These are phyloP conservation scores for Epistrophe grossulariae DNA, from an alignment of 2,888 invertebrate genomes.

Conservation along the genomic window DNA sequence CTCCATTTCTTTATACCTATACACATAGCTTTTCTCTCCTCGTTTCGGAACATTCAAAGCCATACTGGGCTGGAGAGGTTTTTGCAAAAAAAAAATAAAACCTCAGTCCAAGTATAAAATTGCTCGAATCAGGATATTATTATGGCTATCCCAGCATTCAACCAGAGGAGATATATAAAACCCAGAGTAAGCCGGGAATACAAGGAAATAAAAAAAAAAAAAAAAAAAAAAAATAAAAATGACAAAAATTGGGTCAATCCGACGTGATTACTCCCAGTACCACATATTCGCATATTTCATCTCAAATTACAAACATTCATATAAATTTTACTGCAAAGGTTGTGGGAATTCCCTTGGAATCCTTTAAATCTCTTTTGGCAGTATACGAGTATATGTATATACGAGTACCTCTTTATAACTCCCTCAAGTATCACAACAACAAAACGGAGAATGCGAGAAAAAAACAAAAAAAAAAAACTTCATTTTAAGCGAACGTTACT, in stretches of 20 bases:
- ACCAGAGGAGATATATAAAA: conserved; percentile 17
- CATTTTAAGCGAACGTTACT: conserved; percentile 47
- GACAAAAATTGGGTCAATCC: conserved; percentile 62
- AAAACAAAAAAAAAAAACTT: background rate
- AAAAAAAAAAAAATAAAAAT: background rate
- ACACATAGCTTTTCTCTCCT: background rate
- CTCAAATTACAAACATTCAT: conserved; percentile 68
- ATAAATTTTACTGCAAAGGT: conserved; percentile 62
- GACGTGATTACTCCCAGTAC: conserved; percentile 55
- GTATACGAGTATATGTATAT: no score
- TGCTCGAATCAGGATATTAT: conserved; percentile 63
- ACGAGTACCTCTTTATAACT: conserved; percentile 28
- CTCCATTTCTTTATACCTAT: no score
- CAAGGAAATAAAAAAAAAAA: conserved; percentile 8
- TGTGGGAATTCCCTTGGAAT: conserved; percentile 54
- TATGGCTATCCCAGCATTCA: conserved; percentile 49
- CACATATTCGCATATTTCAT: conserved; percentile 61
- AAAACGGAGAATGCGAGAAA: conserved; percentile 3
- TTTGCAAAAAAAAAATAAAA: conserved; percentile 45
- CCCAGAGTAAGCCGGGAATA: conserved; percentile 19
- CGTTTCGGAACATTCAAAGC: conserved; percentile 11
- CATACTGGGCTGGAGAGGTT: conserved; percentile 1
- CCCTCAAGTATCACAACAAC: conserved; percentile 41
- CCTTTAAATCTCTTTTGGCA: conserved; percentile 62
- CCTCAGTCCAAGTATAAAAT: conserved; percentile 55